phyloP scores from a whole-genome alignment of 2,797 vertebrate species.

The Falco columbarius region DNA sequence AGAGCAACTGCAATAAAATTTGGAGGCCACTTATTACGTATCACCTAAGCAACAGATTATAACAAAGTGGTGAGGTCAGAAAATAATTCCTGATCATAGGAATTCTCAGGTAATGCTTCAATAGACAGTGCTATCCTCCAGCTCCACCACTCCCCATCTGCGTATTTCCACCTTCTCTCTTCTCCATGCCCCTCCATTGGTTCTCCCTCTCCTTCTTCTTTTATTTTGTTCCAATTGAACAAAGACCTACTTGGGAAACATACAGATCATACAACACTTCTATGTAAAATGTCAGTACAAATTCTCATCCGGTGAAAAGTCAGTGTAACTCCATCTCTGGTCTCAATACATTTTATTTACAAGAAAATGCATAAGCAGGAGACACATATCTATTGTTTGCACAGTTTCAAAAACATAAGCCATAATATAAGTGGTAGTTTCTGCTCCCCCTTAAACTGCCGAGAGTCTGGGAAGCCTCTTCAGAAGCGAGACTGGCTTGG shows the following conservation, averaged over 20 bases:
- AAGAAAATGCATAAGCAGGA: constrained; percentile 16
- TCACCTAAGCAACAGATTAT: not conserved
- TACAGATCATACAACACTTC: not conserved
- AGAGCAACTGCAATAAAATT: constrained; percentile 5
- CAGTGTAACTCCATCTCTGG: not conserved
- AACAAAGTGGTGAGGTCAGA: not conserved
- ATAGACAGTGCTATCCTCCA: not conserved
- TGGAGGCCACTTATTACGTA: constrained; percentile 5
- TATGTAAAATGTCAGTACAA: not conserved
- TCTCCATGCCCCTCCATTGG: not conserved
- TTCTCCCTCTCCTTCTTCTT: not conserved
- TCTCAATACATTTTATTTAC: constrained; percentile 49
- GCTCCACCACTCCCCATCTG: not conserved
- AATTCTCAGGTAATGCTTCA: not conserved
- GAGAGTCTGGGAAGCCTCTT: not conserved
- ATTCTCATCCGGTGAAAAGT: not conserved
- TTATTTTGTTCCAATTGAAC: not conserved
- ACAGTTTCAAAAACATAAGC: not conserved
- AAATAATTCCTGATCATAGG: not conserved
- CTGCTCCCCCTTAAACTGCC: not conserved
- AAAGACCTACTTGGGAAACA: not conserved
- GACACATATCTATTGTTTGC: not conserved
- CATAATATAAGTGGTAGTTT: not conserved
- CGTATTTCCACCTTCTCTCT: not conserved
- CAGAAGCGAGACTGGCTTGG: not conserved